A percentile compares a stretch with the other conserved stretches of the same genome.
These are phyloP conservation scores for Meles meles DNA, from an alignment of 2,113 vertebrate genomes.

Conservation along the genomic window DNA sequence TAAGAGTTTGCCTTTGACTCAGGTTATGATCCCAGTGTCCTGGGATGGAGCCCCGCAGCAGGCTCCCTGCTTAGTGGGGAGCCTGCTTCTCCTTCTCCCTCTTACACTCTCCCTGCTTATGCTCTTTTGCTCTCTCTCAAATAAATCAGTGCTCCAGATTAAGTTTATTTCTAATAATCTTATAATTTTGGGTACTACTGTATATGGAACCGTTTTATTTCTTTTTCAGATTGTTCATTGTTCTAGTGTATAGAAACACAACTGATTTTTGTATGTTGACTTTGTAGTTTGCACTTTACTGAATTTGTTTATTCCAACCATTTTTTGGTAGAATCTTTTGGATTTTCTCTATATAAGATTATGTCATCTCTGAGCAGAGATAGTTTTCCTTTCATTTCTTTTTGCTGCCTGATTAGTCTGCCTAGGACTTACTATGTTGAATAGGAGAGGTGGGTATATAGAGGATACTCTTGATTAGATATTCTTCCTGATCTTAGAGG, in stretches of 20 bases:
- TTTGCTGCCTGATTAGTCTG: background rate
- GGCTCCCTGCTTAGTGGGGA: too few species aligned
- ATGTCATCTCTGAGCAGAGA: background rate
- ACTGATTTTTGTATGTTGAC: background rate
- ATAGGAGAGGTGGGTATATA: background rate
- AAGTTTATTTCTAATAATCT: background rate
- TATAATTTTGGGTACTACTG: background rate
- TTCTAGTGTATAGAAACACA: background rate
- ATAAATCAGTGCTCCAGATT: background rate
- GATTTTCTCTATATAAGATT: background rate
- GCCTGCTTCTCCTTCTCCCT: background rate
- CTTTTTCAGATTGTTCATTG: background rate
- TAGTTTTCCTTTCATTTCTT: background rate
- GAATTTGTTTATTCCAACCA: background rate
- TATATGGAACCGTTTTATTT: background rate
- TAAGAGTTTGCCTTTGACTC: too few species aligned
- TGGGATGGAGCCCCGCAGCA: too few species aligned
- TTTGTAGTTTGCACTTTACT: background rate
- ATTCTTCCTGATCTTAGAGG: background rate
- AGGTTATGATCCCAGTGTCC: too few species aligned
- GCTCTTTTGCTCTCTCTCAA: background rate
- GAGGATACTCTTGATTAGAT: background rate
- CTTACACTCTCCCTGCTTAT: background rate
- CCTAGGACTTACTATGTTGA: background rate
- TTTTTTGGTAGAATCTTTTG: background rate